phyloP scores from a whole-genome alignment of 2,797 vertebrate genomes.

The Ctenopoma kingsleyae region DNA sequence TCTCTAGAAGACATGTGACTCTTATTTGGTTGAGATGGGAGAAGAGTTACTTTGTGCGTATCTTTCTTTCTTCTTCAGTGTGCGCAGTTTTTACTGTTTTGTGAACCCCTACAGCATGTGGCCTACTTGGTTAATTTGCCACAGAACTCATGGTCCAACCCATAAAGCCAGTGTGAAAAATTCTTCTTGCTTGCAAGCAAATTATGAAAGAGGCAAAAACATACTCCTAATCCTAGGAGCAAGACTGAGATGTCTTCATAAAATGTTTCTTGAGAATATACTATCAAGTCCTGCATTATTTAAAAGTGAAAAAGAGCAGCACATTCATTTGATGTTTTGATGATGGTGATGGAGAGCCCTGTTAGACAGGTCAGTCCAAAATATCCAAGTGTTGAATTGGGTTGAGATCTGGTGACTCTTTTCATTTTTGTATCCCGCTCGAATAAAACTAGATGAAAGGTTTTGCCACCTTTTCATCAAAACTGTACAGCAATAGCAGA shows the following conservation, averaged over 20 bases:
- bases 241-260: slow-evolving; percentile 15
- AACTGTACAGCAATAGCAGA: background rate
- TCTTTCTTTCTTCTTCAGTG: slow-evolving; percentile 20
- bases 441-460: background rate
- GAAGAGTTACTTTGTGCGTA: slow-evolving; percentile 35
- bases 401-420: no score
- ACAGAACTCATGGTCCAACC: slow-evolving; percentile 24
- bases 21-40: slow-evolving; percentile 55
- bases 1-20: slow-evolving; percentile 73
- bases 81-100: slow-evolving; percentile 20
- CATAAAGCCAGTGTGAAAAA: slow-evolving; percentile 27
- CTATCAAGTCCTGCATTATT: slow-evolving; percentile 26
- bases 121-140: slow-evolving; percentile 43
- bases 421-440: background rate
- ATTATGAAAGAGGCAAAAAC: slow-evolving; percentile 31
- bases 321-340: no score
- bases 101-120: slow-evolving; percentile 15
- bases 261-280: slow-evolving; percentile 22
- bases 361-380: no score
- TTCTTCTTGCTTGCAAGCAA: slow-evolving; percentile 9
- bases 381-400: no score
- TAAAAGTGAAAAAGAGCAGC: background rate
- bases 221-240: slow-evolving; percentile 14
- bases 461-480: background rate
- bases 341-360: no score